Conservation (phyloP, 2,797 vertebrate species). For the Syngnathus acus region DNA sequence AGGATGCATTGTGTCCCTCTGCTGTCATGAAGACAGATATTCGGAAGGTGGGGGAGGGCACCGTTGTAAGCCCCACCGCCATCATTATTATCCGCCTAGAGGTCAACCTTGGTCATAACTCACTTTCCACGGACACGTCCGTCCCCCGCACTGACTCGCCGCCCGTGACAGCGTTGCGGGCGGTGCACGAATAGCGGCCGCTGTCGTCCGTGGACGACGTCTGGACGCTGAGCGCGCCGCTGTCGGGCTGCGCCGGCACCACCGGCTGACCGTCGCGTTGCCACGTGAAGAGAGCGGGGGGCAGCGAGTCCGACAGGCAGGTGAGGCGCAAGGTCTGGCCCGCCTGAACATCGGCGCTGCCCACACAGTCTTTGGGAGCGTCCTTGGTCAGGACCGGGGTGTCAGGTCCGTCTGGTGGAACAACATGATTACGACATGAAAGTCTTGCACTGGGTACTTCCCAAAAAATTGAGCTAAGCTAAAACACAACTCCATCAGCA, state of each 20-base stretch:
- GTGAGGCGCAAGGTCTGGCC: constrained; percentile 65
- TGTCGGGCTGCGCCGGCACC: constrained; percentile 37
- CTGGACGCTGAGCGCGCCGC: constrained; percentile 64
- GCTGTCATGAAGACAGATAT: constrained; percentile 53
- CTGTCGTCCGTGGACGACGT: constrained; percentile 56
- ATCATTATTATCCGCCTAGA: constrained; percentile 47
- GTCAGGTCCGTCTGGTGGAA: constrained; percentile 52
- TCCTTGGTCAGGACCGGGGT: constrained; percentile 55
- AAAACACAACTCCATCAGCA: too few species aligned
- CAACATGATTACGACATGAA: background rate
- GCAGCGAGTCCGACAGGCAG: constrained; percentile 62
- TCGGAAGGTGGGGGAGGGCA: background rate
- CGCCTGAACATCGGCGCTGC: constrained; percentile 50
- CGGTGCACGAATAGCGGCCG: constrained; percentile 59
- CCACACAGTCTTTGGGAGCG: constrained; percentile 57
- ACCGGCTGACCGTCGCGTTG: constrained; percentile 47
- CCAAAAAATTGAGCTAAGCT: too few species aligned
- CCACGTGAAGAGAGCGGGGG: constrained; percentile 69
- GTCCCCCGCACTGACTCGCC: constrained; percentile 46
- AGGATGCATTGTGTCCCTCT: constrained; percentile 38
- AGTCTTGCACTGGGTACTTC: too few species aligned
- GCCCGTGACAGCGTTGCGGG: constrained; percentile 57
- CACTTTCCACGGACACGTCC: constrained; percentile 62
- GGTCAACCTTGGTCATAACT: constrained; percentile 48
- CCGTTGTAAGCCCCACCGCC: constrained; percentile 23